Conservation (phyloP, 2,888 invertebrate species). For the Phortica okadai region DNA sequence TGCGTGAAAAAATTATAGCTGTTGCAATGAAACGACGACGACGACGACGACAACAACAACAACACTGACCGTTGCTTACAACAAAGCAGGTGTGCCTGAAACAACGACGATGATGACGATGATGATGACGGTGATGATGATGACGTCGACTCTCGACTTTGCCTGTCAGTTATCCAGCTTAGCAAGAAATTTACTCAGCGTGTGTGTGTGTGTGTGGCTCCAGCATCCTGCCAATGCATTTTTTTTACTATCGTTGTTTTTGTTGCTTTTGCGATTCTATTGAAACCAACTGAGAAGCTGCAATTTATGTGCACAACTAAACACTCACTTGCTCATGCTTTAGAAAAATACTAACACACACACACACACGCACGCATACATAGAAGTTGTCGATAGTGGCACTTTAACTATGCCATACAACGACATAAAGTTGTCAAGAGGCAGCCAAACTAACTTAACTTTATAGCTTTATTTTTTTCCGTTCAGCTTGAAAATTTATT, state of each 20-base stretch:
- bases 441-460: not conserved
- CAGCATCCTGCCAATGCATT: not conserved
- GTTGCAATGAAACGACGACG: not conserved
- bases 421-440: constrained; percentile 20
- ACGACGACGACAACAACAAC: not conserved
- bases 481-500: not conserved
- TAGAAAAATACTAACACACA: not conserved
- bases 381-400: not conserved
- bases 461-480: not conserved
- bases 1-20: too few relatives aligned
- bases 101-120: not conserved
- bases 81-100: not conserved
- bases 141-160: too few relatives aligned
- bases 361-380: not conserved
- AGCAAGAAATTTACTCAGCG: too few relatives aligned
- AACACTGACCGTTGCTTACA: not conserved
- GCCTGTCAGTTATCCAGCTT: too few relatives aligned
- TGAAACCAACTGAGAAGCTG: not conserved
- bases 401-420: not conserved
- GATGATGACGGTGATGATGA: not conserved
- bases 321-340: not conserved
- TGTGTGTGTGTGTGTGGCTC: not conserved
- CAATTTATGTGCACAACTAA: not conserved
- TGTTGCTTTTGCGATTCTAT: constrained; percentile 3
- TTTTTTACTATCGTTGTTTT: not conserved